Evolutionary conservation across 1,140 invertebrate genomes (phyloP).

Genomic region (Fopius arisanus): DNA sequence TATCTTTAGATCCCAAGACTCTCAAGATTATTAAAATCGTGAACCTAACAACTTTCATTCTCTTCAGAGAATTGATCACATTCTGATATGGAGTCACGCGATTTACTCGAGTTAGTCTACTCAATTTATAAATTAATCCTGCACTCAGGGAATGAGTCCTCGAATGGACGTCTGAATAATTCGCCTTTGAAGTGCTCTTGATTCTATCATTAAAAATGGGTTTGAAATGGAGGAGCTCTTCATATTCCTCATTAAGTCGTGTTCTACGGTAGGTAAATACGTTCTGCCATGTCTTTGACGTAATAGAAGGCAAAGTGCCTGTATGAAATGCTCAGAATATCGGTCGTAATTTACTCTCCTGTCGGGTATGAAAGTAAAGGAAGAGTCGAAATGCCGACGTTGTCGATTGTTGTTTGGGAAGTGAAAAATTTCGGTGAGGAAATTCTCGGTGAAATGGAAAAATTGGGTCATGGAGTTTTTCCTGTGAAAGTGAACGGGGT

Average conservation of each 20-base stretch:
- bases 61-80: conserved; percentile 9
- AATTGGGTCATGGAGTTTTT: background rate
- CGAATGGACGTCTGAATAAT: background rate
- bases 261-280: background rate
- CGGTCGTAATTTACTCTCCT: background rate
- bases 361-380: background rate
- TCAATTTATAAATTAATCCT: conserved; percentile 8
- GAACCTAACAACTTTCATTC: conserved; percentile 7
- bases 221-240: background rate
- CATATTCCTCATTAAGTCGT: conserved; percentile 4
- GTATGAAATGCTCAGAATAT: background rate
- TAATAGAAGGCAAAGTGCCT: background rate
- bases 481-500: background rate
- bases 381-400: background rate
- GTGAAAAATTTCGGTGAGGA: background rate
- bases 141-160: background rate
- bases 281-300: background rate
- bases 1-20: background rate
- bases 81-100: conserved; percentile 6
- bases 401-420: background rate
- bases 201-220: background rate
- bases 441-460: background rate
- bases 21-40: conserved; percentile 9
- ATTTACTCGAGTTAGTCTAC: background rate
- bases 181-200: background rate